Evolutionary conservation across 2,888 invertebrate genomes (phyloP), one percentile per base, ranked within the genome.

Genomic region (Pseudococcus viburni): DNA sequence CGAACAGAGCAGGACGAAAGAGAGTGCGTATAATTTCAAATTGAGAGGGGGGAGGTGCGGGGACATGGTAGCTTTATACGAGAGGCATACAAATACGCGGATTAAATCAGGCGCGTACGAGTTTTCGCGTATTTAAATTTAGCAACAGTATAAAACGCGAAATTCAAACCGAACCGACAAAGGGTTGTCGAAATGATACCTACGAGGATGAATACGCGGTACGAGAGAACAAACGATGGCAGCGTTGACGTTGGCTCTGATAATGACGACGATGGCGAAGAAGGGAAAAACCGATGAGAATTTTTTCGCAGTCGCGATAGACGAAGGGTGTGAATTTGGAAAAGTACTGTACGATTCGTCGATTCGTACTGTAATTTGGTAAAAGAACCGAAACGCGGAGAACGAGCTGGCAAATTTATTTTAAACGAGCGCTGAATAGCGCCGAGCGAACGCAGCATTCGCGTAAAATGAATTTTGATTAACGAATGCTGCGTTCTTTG

Each of bases 341-440:
- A 39, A 73, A 73, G 73, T 73, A 11, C 19, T 26, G 33, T 73
- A 73, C 73, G 33, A 73, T 73, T 73, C 33, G 73, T 33, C 73
- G 73, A 73, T 73, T 73, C 73, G 73, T 33, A 9, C 42, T 42
- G 8, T 73, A 73, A 73, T 73, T 73, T 33, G 22, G 19, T 64
- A 19, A 64, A 64, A 9, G 64, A 19, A 19, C 11, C 64, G 11
- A 9, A 64, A 6, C 22, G 22, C 64, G 64, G 7, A n/a, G 22
- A 64, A 64, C 64, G 64, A 64, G 64, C 64, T 64, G 22, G 22
- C 64, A 73, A 73, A 73, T 73, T 73, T 73, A 73, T 73, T 73
- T 73, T 73, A 73, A 73, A 73, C 73, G 73, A 73, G 73, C 73
- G 73, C 9, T 19, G 73, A 73, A 73, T 73, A 73, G 73, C 68